These are phyloP conservation scores for Albula glossodonta DNA, from an alignment of 2,113 vertebrate species.

Conservation along the genomic window DNA sequence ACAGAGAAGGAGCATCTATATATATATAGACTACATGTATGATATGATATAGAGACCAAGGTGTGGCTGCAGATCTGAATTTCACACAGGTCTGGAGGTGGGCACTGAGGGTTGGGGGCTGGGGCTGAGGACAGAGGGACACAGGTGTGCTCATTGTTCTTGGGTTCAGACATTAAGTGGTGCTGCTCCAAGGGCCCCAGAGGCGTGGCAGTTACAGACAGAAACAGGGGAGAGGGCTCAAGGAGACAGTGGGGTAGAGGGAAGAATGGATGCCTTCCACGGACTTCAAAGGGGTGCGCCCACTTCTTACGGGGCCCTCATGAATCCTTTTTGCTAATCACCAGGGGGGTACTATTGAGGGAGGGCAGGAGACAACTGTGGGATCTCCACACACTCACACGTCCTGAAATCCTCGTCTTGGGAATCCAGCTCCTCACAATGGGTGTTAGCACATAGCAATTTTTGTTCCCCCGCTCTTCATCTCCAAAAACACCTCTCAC, in stretches of 20 bases:
- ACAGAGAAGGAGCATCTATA: too few relatives aligned
- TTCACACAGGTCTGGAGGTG: not conserved
- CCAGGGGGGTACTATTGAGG: constrained; percentile 9
- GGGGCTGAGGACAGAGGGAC: not conserved
- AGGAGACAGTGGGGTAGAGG: not conserved
- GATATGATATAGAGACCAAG: too few relatives aligned
- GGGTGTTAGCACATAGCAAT: constrained; percentile 10
- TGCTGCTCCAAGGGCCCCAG: constrained; percentile 10
- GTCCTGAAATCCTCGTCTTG: not conserved
- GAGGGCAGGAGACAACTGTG: not conserved
- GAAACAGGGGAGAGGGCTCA: constrained; percentile 13
- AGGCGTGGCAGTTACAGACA: not conserved
- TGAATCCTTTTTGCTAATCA: not conserved
- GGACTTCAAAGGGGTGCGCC: constrained; percentile 37
- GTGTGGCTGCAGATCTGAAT: not conserved
- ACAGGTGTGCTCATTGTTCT: constrained; percentile 40
- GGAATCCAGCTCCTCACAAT: not conserved
- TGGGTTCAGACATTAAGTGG: constrained; percentile 36
- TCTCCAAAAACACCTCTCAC: not conserved
- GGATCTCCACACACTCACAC: not conserved
- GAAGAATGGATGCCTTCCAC: constrained; percentile 25
- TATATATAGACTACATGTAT: too few relatives aligned
- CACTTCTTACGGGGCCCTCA: constrained; percentile 29
- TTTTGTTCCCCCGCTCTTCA: not conserved
- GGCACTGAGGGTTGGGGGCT: not conserved